Conservation (phyloP, 2,113 vertebrate genomes). For the Pholis gunnellus region DNA sequence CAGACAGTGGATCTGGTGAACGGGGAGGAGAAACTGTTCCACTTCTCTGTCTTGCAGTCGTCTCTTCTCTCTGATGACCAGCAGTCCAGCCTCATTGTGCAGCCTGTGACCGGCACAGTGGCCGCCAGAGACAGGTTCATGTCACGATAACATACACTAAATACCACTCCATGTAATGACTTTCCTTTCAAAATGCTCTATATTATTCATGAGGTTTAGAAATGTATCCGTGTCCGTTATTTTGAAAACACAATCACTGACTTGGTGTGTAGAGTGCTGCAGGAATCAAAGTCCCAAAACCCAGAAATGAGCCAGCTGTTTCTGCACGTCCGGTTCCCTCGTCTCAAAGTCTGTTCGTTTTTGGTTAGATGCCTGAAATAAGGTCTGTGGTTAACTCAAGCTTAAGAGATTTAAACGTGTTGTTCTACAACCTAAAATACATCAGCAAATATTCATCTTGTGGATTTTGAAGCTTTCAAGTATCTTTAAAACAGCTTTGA, state of each 20-base stretch:
- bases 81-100: slow-evolving; percentile 74
- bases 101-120: slow-evolving; percentile 87
- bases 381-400: neutral
- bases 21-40: slow-evolving; percentile 82
- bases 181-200: neutral
- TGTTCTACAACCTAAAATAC: neutral
- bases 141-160: neutral
- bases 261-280: too few relatives aligned
- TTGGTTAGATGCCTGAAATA: neutral
- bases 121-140: slow-evolving; percentile 85
- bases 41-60: slow-evolving; percentile 83
- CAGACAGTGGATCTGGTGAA: slow-evolving; percentile 86
- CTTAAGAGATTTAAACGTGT: neutral
- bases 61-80: slow-evolving; percentile 87
- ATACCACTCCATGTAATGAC: neutral
- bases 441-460: too few relatives aligned
- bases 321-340: too few relatives aligned
- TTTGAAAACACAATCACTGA: neutral
- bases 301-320: too few relatives aligned
- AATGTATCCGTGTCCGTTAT: neutral
- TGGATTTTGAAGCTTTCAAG: too few relatives aligned
- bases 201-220: neutral
- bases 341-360: neutral
- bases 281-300: too few relatives aligned
- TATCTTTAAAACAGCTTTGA: too few relatives aligned